Base-by-base conservation (phyloP, 2,113 vertebrate genomes). In the Scomber japonicus region DNA sequence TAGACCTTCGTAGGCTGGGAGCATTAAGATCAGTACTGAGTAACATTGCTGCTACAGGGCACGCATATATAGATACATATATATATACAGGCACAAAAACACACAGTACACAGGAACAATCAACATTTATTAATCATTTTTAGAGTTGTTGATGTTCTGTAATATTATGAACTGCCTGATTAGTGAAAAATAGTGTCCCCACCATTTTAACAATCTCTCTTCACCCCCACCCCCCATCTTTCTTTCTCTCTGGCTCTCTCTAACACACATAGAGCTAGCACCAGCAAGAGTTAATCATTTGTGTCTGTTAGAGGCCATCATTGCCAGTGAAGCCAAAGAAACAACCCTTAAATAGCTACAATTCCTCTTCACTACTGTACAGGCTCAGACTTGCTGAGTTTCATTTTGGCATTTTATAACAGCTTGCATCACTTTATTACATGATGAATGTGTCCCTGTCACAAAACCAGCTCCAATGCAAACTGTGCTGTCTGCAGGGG, bases 391-490 rank as follows among this genome's bases (percentile, higher is more conserved):
- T 83, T 3, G 75, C 78, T 74, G 89, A 85, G 79, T 89, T 91
- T 84, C 78, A 84, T 82, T 89, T 88, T 76, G 74, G 48, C 7
- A 46, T 86, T 86, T 91, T 85, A 72, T 88, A 85, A 75, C 86
- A 76, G 83, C 77, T 77, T 89, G 76, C 86, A 88, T 94, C 88
- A 88, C 83, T 92, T 90, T 84, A 93, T 90, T 89, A 81, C 75
- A 90, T 95, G 92, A 95, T 94, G 71, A 93, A 95, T 95, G 93
- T 83, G 59, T 75, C 80, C 81, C 86, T 91, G 88, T 94, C 92
- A 88, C 75, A 85, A 80, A 69, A 72, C 27, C 78, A 80, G 76
- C 88, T 89, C 77, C 60, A 89, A 82, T 89, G 88, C 89, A 90
- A 93, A 93, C 83, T 49, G 78, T 72, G 81, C 71, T 84, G 49